Conservation (phyloP, 2,113 vertebrate species). For the Thamnophis sirtalis region DNA sequence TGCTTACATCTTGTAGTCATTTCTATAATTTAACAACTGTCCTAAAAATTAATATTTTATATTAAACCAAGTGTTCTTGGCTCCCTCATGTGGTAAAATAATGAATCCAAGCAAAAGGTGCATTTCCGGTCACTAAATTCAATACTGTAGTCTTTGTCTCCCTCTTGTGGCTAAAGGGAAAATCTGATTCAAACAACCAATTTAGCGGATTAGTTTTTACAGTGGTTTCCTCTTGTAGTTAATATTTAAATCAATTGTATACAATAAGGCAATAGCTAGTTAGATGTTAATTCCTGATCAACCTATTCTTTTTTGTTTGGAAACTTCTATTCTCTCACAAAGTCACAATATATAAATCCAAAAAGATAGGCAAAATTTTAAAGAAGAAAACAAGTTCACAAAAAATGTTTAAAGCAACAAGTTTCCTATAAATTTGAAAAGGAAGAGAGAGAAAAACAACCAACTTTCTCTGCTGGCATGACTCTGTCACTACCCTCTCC, state of each 20-base stretch:
- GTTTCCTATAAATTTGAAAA: not conserved
- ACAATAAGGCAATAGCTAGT: not conserved
- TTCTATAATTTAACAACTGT: not conserved
- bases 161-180: not conserved
- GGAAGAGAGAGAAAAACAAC: not conserved
- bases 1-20: not conserved
- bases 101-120: not conserved
- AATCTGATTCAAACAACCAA: not conserved
- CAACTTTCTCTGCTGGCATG: not conserved
- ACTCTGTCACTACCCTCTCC: not conserved
- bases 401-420: not conserved
- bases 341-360: not conserved
- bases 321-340: not conserved
- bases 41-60: not conserved
- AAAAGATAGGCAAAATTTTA: not conserved
- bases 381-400: not conserved
- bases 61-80: not conserved
- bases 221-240: not conserved
- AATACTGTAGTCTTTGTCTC: not conserved
- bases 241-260: not conserved
- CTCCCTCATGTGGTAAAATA: not conserved
- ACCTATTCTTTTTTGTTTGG: not conserved
- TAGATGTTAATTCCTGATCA: not conserved
- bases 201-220: not conserved
- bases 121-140: not conserved